Percentiles rank a stretch among this genome's conserved stretches.
These are phyloP conservation scores for Lamellibrachia columna DNA, from an alignment of 2,888 invertebrate genomes.

Conservation along the genomic window DNA sequence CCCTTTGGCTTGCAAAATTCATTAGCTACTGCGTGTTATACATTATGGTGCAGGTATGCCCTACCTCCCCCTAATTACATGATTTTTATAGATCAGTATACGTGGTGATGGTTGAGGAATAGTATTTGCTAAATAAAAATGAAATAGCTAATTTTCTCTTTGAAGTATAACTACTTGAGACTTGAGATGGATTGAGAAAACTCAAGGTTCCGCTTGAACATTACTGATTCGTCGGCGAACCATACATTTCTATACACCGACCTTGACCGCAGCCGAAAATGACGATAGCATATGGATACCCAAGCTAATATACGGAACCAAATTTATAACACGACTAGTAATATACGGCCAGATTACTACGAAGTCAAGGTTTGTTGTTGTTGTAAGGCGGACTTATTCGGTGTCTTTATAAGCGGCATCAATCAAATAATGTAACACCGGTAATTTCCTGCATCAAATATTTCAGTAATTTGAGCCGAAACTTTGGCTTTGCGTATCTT, in stretches of 20 bases:
- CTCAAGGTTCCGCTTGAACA: no score
- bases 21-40: no score
- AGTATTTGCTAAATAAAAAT: no score
- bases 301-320: not conserved
- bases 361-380: not conserved
- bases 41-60: no score
- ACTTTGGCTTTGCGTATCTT: not conserved
- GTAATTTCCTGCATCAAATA: not conserved
- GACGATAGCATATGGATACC: not conserved
- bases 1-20: no score
- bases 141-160: no score
- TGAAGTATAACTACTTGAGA: no score
- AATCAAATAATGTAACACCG: not conserved
- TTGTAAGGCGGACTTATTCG: not conserved
- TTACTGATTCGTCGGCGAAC: not conserved
- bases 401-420: not conserved
- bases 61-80: no score
- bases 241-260: constrained; percentile 4
- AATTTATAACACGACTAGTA: not conserved
- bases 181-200: no score
- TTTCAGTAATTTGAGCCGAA: not conserved
- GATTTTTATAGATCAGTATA: no score
- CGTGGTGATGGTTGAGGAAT: no score
- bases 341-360: not conserved
- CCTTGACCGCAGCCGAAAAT: constrained; percentile 16